phyloP scores from a whole-genome alignment of 2,113 vertebrate genomes.

The Gymnocephalus cernua region DNA sequence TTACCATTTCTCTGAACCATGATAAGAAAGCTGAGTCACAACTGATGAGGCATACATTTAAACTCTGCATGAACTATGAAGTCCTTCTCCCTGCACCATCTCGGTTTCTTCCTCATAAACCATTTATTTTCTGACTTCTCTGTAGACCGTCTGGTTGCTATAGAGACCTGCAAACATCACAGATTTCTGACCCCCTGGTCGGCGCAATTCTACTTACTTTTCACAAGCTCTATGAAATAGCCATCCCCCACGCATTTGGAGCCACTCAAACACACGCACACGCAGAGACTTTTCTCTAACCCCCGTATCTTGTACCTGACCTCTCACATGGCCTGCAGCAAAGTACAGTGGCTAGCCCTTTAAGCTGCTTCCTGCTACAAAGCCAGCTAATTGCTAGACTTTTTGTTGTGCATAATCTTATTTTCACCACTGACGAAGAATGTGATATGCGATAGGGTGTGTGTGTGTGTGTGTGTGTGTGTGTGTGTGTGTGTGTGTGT shows the following conservation, averaged over 20 bases:
- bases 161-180: constrained; percentile 63
- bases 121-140: constrained; percentile 55
- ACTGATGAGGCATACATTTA: constrained; percentile 44
- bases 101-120: constrained; percentile 37
- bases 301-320: constrained; percentile 63
- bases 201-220: constrained; percentile 67
- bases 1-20: constrained; percentile 25
- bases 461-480: constrained; percentile 31
- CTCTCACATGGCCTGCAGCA: constrained; percentile 63
- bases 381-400: constrained; percentile 74
- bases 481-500: constrained; percentile 28
- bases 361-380: constrained; percentile 69
- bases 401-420: constrained; percentile 63
- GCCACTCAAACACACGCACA: constrained; percentile 26
- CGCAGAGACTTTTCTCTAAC: constrained; percentile 37
- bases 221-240: constrained; percentile 63
- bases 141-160: constrained; percentile 62
- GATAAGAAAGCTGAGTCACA: constrained; percentile 58
- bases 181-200: constrained; percentile 66
- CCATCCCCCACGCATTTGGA: constrained; percentile 34
- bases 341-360: constrained; percentile 70
- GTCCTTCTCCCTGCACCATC: constrained; percentile 25
- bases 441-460: constrained; percentile 40
- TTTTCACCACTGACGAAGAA: constrained; percentile 57
- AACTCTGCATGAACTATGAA: constrained; percentile 65